These are phyloP conservation scores for Rhizoglyphus robini DNA, from an alignment of 1,140 invertebrate species.

Conservation along the genomic window DNA sequence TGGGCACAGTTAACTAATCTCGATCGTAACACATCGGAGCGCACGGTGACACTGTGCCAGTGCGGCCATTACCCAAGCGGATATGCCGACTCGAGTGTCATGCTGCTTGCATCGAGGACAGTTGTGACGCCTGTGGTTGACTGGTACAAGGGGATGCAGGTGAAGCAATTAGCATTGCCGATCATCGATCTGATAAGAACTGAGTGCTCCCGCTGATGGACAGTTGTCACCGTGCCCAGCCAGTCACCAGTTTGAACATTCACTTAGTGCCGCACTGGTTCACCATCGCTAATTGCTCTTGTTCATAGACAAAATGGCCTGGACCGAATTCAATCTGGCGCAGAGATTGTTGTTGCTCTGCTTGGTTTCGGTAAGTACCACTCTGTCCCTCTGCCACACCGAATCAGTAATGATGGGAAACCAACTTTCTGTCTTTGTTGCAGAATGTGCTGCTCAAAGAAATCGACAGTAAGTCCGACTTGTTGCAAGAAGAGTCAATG, in stretches of 20 bases:
- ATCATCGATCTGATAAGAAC: conserved; percentile 9
- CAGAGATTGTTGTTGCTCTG: not conserved
- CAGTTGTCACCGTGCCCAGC: no score
- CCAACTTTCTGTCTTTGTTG: not conserved
- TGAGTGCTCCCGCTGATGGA: no score
- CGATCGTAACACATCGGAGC: conserved; percentile 6
- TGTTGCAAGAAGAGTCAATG: conserved; percentile 27
- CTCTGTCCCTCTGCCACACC: not conserved
- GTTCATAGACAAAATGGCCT: not conserved
- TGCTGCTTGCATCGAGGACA: conserved; percentile 5
- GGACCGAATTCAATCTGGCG: not conserved
- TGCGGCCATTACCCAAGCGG: not conserved
- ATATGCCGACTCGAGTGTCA: not conserved
- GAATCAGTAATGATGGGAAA: not conserved
- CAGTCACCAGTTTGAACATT: no score
- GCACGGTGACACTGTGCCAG: not conserved
- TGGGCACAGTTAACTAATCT: not conserved
- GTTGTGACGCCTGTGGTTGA: not conserved
- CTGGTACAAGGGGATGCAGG: not conserved
- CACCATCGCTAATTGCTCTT: not conserved
- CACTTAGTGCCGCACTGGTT: no score
- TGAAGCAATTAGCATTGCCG: not conserved
- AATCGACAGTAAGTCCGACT: conserved; percentile 29
- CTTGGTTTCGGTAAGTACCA: not conserved
- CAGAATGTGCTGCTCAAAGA: conserved; percentile 21